phyloP scores from a whole-genome alignment of 2,113 vertebrate species.

The Ctenomys sociabilis region DNA sequence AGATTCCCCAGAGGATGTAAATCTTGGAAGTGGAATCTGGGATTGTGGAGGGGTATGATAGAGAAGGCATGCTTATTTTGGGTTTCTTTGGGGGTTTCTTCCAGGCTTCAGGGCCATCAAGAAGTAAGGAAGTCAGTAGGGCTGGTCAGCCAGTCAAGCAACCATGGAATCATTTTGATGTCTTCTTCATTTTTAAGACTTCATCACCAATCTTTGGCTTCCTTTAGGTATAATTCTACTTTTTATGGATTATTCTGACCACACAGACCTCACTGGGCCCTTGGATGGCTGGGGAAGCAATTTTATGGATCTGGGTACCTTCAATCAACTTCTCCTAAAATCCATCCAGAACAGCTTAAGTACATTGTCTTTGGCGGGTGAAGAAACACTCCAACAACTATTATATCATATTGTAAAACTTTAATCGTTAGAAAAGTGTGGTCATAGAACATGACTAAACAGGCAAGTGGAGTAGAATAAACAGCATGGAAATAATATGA shows the following conservation, averaged over 20 bases:
- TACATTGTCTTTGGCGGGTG: background rate
- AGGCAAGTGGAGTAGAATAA: background rate
- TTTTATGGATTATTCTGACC: background rate
- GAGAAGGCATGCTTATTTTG: background rate
- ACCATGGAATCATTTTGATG: background rate
- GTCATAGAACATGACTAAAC: background rate
- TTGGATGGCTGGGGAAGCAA: background rate
- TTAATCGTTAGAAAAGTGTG: background rate
- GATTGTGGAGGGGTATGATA: background rate
- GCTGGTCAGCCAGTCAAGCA: background rate
- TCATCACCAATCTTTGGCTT: background rate
- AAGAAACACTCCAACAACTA: background rate
- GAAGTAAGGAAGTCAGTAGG: background rate
- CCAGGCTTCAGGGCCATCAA: background rate
- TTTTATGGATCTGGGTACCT: no score
- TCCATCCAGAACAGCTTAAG: background rate
- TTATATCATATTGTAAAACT: background rate
- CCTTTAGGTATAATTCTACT: background rate
- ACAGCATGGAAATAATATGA: background rate
- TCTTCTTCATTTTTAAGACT: background rate
- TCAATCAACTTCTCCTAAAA: background rate
- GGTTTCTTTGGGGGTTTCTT: background rate
- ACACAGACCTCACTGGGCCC: background rate
- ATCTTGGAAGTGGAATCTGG: background rate
- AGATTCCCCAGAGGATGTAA: background rate